Base-by-base conservation (phyloP, 2,113 vertebrate genomes). In the Mesoclemmys tuberculata region DNA sequence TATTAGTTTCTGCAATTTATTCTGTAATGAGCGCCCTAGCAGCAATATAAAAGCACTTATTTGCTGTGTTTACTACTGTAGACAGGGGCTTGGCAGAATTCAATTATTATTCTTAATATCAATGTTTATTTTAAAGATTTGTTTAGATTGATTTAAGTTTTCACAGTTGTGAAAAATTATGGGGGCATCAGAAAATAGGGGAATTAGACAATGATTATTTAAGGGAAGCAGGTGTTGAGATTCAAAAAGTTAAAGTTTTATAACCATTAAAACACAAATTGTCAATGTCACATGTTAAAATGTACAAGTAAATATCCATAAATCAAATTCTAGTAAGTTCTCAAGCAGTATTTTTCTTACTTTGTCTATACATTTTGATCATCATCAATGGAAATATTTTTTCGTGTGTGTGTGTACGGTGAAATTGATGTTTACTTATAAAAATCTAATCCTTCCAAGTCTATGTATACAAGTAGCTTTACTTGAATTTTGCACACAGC, bases 1-100 rank as follows among this genome's bases (percentile, higher is more conserved):
- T 38, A 71, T 22, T 68, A 38, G 83, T 86, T 85, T 80, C 44
- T 78, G 71, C 85, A 74, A 54, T 11, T 68, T 6, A 46, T 64
- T 84, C 95, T 71, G 64, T 58, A 84, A 90, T 74, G 82, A 90
- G 78, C 41, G 75, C 68, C 93, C 49, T 61, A 88, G 83, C 64
- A 86, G 52, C 26, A 77, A 90, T 81, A 87, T 80, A 91, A 83
- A 26, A 35, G n/a, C 29, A 85, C 92, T 91, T 88, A 58, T 58
- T 41, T 75, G n/a, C 68, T 27, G 8, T 35, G 38, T 41, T 80
- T 79, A 75, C 14, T 82, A 0, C 5, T 68, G 74, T 52, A n/a
- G 61, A 68, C 31, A 2, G 31, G 8, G 35, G 35, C 16, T n/a
- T 68, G 35, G 35, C 61, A 19, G 61, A 68, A n/a, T 68, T 68